Base-by-base conservation (phyloP, 2,113 vertebrate species). In the Natator depressus region DNA sequence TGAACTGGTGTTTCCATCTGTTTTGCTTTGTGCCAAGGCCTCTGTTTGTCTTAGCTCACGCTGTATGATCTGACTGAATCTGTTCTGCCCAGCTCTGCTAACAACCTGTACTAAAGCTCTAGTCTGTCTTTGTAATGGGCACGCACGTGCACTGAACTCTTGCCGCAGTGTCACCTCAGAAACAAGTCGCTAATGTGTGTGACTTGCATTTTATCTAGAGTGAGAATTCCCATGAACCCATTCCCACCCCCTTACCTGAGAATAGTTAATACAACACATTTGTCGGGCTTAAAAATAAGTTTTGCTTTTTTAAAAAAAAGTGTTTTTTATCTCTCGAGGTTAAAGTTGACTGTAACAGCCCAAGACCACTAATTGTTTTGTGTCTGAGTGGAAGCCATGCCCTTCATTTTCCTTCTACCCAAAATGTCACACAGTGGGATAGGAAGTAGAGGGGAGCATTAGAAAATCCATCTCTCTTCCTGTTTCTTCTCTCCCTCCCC, bases 401-500 rank as follows among this genome's bases (percentile, higher is more conserved):
- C 91, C 91, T 84, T 94, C 38, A 2, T 16, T 57, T 53, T 82
- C 65, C 90, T 94, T 93, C 91, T 62, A 1, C 1, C 47, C 25
- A 42, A 55, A 90, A 25, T 14, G 14, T 86, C 83, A 46, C 75
- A 78, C 50, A 16, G 35, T 38, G 94, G 75, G 81, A 3, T 1
- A 96, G 89, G 82, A 96, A 86, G 89, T 3, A 5, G 91, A 65
- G 83, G 83, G 88, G 50, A 90, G 89, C 81, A 62, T 0, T 1
- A 20, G 85, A 93, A 91, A 79, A 85, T 81, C 1, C 0, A 0
- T 90, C 46, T 84, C 38, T 88, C 54, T 95, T 78, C 93, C 84
- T 79, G 27, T 94, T 95, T 95, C 91, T 92, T 92, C 90, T 76
- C 6, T 2, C 46, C 95, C 81, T 88, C 62, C 93, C 96, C 79